Percentiles rank a stretch among this genome's conserved stretches.
These are phyloP conservation scores for Acestrorhynchus altus DNA, from an alignment of 2,797 vertebrate genomes.

Conservation along the genomic window DNA sequence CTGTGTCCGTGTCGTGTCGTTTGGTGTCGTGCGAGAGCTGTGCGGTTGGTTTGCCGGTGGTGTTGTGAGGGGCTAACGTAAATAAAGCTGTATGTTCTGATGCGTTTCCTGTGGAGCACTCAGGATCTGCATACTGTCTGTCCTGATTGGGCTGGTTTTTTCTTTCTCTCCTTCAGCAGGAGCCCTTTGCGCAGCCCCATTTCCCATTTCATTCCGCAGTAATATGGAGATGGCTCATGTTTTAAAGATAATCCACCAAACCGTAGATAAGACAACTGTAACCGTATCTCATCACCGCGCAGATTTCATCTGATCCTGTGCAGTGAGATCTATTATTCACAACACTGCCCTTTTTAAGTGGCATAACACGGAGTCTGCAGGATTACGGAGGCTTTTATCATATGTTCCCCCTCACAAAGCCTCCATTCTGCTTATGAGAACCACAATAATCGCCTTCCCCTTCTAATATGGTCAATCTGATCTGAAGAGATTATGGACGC, in stretches of 20 bases:
- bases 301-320: slow-evolving; percentile 15
- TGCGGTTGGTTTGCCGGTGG: neutral
- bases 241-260: slow-evolving; percentile 4
- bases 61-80: neutral
- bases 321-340: neutral
- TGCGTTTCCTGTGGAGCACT: neutral
- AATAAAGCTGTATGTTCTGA: slow-evolving; percentile 2
- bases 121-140: slow-evolving; percentile 28
- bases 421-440: slow-evolving; percentile 22
- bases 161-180: neutral
- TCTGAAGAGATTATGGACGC: slow-evolving; percentile 16
- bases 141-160: slow-evolving; percentile 14
- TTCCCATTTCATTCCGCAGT: slow-evolving; percentile 22
- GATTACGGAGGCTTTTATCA: slow-evolving; percentile 17
- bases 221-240: neutral
- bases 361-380: slow-evolving; percentile 11
- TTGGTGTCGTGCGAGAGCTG: neutral
- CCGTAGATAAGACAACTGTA: slow-evolving; percentile 14
- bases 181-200: slow-evolving; percentile 2
- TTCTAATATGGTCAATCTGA: slow-evolving; percentile 20
- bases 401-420: slow-evolving; percentile 14
- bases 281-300: slow-evolving; percentile 1
- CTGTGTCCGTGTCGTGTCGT: neutral
- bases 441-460: slow-evolving; percentile 17
- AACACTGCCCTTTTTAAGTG: neutral